Evolutionary conservation across 2,888 invertebrate species (phyloP).

Genomic region (Sinohyriopsis cumingii): DNA sequence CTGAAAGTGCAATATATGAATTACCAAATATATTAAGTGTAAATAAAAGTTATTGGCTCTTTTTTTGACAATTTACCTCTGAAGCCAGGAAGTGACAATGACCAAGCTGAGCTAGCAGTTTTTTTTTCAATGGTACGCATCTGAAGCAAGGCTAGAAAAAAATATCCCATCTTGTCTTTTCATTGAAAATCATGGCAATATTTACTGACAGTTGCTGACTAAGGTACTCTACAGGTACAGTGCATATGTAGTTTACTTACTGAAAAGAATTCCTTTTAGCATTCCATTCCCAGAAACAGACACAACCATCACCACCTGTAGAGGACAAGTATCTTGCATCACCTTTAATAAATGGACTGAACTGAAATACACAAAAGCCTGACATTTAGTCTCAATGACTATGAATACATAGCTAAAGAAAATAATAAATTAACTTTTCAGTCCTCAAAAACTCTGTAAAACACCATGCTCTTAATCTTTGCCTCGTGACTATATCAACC

Average conservation of each 20-base stretch:
- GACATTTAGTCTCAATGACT: not conserved
- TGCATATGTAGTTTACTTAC: slow-evolving; percentile 71
- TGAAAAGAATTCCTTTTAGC: slow-evolving; percentile 74
- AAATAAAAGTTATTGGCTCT: too few species aligned
- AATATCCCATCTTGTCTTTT: too few species aligned
- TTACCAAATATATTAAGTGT: too few species aligned
- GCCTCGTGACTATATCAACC: not conserved
- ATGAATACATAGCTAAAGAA: not conserved
- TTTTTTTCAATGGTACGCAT: too few species aligned
- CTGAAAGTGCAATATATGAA: too few species aligned
- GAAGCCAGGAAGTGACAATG: too few species aligned
- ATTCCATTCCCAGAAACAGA: slow-evolving; percentile 90
- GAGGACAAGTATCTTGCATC: slow-evolving; percentile 90
- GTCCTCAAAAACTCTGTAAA: not conserved
- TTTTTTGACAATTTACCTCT: too few species aligned
- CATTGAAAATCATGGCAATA: too few species aligned
- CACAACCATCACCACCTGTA: slow-evolving; percentile 95
- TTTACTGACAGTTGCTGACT: too few species aligned
- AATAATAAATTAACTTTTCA: not conserved
- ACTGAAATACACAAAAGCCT: slow-evolving; percentile 74
- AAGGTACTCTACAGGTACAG: too few species aligned
- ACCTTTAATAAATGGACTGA: slow-evolving; percentile 88
- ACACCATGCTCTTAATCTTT: not conserved
- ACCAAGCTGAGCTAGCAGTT: too few species aligned
- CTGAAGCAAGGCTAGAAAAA: too few species aligned